A percentile compares a stretch with the other conserved stretches of the same genome.
These are phyloP conservation scores for Glossosoma conforme DNA, from an alignment of 1,140 invertebrate genomes.

Conservation along the genomic window DNA sequence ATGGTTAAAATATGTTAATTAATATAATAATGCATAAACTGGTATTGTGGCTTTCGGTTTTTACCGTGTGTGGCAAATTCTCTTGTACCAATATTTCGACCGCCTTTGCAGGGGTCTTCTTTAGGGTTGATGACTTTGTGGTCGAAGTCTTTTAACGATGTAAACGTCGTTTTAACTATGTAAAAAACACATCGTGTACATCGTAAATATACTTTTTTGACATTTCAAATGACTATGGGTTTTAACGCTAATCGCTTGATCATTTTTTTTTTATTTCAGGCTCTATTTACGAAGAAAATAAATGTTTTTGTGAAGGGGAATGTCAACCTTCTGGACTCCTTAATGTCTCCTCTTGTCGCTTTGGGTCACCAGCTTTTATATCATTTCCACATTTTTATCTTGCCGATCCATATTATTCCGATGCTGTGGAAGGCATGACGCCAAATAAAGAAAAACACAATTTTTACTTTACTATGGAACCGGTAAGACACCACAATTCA, in stretches of 20 bases:
- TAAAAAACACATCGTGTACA: not conserved
- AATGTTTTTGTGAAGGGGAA: constrained; percentile 67
- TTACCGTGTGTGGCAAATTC: too few species aligned
- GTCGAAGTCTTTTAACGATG: too few species aligned
- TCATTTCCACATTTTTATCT: constrained; percentile 85
- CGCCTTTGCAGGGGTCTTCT: too few species aligned
- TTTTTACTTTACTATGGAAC: constrained; percentile 67
- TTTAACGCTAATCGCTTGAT: not conserved
- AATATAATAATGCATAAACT: too few species aligned
- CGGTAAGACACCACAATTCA: constrained; percentile 44
- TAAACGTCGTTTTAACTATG: not conserved
- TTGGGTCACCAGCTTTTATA: constrained; percentile 71
- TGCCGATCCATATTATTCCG: constrained; percentile 62
- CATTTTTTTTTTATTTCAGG: constrained; percentile 34
- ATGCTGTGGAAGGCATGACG: constrained; percentile 62
- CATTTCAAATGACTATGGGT: constrained; percentile 31
- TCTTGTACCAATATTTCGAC: too few species aligned
- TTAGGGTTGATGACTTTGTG: too few species aligned
- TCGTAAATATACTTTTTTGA: constrained; percentile 38
- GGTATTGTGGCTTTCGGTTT: too few species aligned
- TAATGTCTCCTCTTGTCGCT: constrained; percentile 66
- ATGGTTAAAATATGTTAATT: constrained; percentile 46
- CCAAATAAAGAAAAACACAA: constrained; percentile 66
- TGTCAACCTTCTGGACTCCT: constrained; percentile 64
- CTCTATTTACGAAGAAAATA: constrained; percentile 55